These are phyloP conservation scores for Oscheius sp. DNA, from an alignment of 1,140 invertebrate genomes.

Conservation along the genomic window DNA sequence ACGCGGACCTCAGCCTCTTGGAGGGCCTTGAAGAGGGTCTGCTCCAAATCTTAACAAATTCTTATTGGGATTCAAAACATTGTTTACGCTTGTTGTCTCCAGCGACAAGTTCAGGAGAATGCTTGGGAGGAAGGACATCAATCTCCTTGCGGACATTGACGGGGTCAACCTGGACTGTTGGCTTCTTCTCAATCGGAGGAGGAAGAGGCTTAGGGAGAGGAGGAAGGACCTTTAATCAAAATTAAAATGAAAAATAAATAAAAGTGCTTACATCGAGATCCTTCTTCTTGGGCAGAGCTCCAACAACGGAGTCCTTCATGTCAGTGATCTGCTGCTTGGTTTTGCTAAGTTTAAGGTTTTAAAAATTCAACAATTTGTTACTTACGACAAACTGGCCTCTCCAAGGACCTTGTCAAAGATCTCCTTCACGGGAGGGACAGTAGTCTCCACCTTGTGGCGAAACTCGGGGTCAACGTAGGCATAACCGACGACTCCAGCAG, in stretches of 20 bases:
- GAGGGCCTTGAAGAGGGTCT: constrained; percentile 35
- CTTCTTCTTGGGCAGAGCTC: constrained; percentile 21
- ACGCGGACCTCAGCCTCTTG: constrained; percentile 44
- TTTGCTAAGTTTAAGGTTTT: constrained; percentile 8
- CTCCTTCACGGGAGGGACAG: constrained; percentile 20
- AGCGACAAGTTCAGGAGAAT: constrained; percentile 1
- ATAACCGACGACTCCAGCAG: constrained; percentile 39
- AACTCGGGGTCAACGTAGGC: constrained; percentile 43
- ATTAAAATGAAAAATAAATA: neutral
- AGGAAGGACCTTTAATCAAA: constrained; percentile 7
- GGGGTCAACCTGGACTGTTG: constrained; percentile 27
- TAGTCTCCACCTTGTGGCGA: constrained; percentile 32
- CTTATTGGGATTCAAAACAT: neutral
- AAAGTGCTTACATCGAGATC: neutral
- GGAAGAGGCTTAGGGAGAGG: constrained; percentile 13
- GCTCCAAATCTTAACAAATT: constrained; percentile 38
- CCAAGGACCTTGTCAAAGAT: constrained; percentile 32
- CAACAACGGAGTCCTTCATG: constrained; percentile 10
- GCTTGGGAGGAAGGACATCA: neutral
- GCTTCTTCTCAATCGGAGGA: constrained; percentile 22
- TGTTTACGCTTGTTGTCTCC: constrained; percentile 16
- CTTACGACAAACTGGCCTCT: constrained; percentile 12
- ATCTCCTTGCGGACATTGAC: constrained; percentile 30
- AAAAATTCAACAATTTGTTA: neutral
- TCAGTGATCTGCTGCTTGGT: constrained; percentile 15